phyloP scores from a whole-genome alignment of 1,140 invertebrate genomes.

The Sogatella furcifera region DNA sequence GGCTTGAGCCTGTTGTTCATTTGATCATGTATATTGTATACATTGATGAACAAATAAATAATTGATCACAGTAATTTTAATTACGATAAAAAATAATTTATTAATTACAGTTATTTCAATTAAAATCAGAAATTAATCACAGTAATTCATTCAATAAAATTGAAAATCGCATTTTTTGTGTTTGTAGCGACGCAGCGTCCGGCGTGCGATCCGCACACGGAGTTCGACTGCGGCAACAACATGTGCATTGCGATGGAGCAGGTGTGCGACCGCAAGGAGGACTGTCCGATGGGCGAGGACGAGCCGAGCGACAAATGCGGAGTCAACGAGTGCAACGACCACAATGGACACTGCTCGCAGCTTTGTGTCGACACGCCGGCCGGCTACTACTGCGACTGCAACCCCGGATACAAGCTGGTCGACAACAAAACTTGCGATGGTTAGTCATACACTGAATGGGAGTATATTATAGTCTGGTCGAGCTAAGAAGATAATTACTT shows the following conservation, averaged over 20 bases:
- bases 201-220: conserved; percentile 71
- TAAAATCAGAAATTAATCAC: too few species aligned
- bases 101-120: too few species aligned
- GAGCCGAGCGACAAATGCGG: conserved; percentile 50
- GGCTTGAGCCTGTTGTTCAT: too few species aligned
- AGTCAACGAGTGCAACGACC: conserved; percentile 71
- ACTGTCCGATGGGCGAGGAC: conserved; percentile 76
- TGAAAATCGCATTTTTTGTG: conserved; percentile 49
- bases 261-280: conserved; percentile 75
- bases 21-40: too few species aligned
- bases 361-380: conserved; percentile 69
- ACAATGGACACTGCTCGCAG: conserved; percentile 63
- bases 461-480: too few species aligned
- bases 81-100: too few species aligned
- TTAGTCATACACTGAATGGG: conserved; percentile 35
- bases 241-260: conserved; percentile 63
- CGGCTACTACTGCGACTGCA: conserved; percentile 65
- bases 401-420: conserved; percentile 63
- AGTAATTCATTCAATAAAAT: too few species aligned
- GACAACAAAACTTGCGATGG: conserved; percentile 68
- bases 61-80: too few species aligned
- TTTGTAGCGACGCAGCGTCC: conserved; percentile 71
- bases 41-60: too few species aligned
- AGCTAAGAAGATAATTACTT: too few species aligned
- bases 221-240: conserved; percentile 56